Evolutionary conservation across 2,113 vertebrate genomes (phyloP).

Genomic region (Pteropus alecto): DNA sequence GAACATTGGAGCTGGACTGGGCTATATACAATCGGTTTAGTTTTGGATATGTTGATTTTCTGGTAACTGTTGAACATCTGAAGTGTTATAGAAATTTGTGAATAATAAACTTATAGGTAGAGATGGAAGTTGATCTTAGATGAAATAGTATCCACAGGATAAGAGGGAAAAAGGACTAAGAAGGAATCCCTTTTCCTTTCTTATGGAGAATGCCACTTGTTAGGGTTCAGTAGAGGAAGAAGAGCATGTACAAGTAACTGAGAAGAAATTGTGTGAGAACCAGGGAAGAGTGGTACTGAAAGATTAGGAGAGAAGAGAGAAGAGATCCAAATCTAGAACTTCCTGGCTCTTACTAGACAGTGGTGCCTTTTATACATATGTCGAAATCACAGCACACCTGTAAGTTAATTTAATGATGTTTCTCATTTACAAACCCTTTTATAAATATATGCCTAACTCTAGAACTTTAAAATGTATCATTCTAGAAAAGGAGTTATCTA

Average conservation of each 20-base stretch:
- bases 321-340: not conserved
- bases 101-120: not conserved
- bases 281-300: not conserved
- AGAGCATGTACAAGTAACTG: not conserved
- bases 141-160: not conserved
- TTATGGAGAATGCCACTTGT: not conserved
- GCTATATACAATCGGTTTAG: not conserved
- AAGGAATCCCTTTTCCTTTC: not conserved
- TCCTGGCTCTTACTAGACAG: not conserved
- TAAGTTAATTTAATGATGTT: constrained; percentile 14
- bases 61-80: not conserved
- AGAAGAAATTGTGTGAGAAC: not conserved
- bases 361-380: not conserved
- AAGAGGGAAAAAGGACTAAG: not conserved
- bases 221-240: not conserved
- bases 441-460: not conserved
- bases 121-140: not conserved
- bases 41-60: not conserved
- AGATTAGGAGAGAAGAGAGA: not conserved
- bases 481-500: not conserved
- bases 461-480: not conserved
- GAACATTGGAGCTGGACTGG: not conserved
- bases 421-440: constrained; percentile 17
- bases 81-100: constrained; percentile 2
- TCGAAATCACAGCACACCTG: not conserved